Conservation (phyloP, 2,888 invertebrate species). For the Merodon equestris region DNA sequence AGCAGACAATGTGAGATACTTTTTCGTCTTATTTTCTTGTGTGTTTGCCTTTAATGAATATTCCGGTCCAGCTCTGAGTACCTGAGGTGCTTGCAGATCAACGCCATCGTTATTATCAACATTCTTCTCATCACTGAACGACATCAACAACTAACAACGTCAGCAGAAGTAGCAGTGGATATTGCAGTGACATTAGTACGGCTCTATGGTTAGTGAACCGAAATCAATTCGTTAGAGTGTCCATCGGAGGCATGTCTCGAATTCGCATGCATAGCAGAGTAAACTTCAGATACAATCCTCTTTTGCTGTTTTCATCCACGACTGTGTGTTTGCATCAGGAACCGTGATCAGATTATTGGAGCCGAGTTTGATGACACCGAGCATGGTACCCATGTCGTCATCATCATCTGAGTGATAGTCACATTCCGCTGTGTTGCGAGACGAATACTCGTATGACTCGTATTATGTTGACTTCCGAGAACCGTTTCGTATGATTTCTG, state of each 20-base stretch:
- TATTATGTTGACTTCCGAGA: slow-evolving; percentile 20
- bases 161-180: too few relatives aligned
- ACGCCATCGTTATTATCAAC: background rate
- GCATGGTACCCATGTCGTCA: background rate
- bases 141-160: background rate
- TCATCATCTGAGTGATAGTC: background rate
- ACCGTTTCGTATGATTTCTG: slow-evolving; percentile 14
- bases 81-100: slow-evolving; percentile 17
- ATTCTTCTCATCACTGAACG: background rate
- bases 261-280: slow-evolving; percentile 19
- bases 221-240: slow-evolving; percentile 61
- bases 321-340: background rate
- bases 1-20: too few relatives aligned
- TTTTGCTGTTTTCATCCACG: too few relatives aligned
- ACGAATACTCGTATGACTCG: slow-evolving; percentile 26
- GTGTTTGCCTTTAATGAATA: slow-evolving; percentile 20
- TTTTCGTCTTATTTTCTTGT: slow-evolving; percentile 13
- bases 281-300: slow-evolving; percentile 7
- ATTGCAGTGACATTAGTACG: too few relatives aligned
- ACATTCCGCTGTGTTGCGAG: background rate
- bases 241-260: slow-evolving; percentile 22
- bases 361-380: slow-evolving; percentile 38
- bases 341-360: slow-evolving; percentile 18
- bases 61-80: background rate
- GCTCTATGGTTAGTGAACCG: slow-evolving; percentile 40